Evolutionary conservation across 2,888 invertebrate species (phyloP), one percentile per base, ranked within the genome.

Genomic region (Cheilosia vulpina): DNA sequence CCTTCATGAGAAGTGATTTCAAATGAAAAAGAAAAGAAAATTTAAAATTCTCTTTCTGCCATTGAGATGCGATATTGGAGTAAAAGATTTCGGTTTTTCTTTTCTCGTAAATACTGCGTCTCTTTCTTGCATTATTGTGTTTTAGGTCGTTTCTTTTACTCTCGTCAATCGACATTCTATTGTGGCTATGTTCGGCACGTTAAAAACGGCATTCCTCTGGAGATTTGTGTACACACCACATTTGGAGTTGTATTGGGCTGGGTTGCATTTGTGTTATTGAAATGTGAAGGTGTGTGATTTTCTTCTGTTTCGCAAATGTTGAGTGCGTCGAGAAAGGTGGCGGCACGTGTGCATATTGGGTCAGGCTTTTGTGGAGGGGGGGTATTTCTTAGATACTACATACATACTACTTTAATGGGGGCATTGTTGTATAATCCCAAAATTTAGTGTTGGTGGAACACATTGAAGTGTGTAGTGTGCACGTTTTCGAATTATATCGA

Each of bases 41-140:
- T 47, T 47, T 47, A 0, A 31, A 73, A 73, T 78, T 75, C 41
- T 63, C 63, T 53, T 78, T 38, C 57, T 75, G n/a, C 21, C 53
- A n/a, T 45, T 15, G 19, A 24, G 15, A 55, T 38, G 50, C 27
- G 60, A 47, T 0, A 55, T 38, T 41, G 41, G 60, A 47, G 31
- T 31, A 55, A 68, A 62, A 79, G 77, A 63, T 75, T 41, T 81
- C 53, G 63, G 81, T 81, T 76, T 78, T 83, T 72, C 77, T 83
- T 78, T 78, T 78, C 72, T 77, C 60, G 47, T 72, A 60, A 68
- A 57, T 83, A 19, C 31, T 31, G 27, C 21, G 19, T 60, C 68
- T 73, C 50, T 78, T 66, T 78, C 72, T 27, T 68, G 7, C 65
- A 45, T 5, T 68, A 55, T 34, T 24, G 21, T 66, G 65, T 1